These are phyloP conservation scores for Zophobas atratus DNA, from an alignment of 1,140 invertebrate genomes.

Conservation along the genomic window DNA sequence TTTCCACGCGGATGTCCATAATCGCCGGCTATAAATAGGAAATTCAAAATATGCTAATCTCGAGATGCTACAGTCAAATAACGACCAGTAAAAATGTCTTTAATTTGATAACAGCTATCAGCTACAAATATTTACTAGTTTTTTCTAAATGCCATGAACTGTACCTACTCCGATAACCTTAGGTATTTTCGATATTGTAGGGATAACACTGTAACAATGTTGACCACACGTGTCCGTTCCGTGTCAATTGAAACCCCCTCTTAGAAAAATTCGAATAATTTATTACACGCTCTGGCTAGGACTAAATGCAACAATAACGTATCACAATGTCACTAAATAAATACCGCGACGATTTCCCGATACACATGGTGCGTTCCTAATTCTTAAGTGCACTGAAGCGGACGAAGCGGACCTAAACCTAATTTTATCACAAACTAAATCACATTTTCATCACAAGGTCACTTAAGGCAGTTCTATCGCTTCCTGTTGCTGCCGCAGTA, in stretches of 20 bases:
- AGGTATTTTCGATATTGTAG: conserved; percentile 45
- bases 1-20: conserved; percentile 29
- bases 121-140: conserved; percentile 48
- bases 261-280: conserved; percentile 30
- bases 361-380: too few relatives aligned
- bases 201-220: conserved; percentile 28
- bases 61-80: conserved; percentile 37
- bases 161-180: conserved; percentile 47
- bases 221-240: conserved; percentile 31
- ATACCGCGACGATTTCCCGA: neutral
- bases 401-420: too few relatives aligned
- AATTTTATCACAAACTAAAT: too few relatives aligned
- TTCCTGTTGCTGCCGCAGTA: conserved; percentile 44
- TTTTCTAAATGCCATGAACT: conserved; percentile 48
- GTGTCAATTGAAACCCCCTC: conserved; percentile 1
- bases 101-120: conserved; percentile 38
- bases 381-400: too few relatives aligned
- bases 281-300: conserved; percentile 29
- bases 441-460: conserved; percentile 6
- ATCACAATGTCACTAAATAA: conserved; percentile 21
- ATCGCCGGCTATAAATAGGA: conserved; percentile 31
- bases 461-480: conserved; percentile 7
- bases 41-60: conserved; percentile 36
- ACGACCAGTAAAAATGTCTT: conserved; percentile 41
- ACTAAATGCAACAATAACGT: conserved; percentile 31